These are phyloP conservation scores for Marmota flaviventris DNA, from an alignment of 2,113 vertebrate species.

Conservation along the genomic window DNA sequence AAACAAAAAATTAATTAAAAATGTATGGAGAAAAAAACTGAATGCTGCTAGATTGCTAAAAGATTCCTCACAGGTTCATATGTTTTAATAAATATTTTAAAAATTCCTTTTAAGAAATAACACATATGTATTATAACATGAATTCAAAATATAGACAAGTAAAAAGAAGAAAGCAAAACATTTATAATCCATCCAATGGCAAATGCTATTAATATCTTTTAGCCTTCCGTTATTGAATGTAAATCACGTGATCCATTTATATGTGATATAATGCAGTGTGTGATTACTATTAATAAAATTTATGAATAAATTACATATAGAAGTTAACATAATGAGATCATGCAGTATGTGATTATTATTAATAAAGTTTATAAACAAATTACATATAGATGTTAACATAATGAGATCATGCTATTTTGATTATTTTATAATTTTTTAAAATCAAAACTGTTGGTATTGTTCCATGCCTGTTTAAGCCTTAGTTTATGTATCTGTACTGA, in stretches of 20 bases:
- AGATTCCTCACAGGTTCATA: not conserved
- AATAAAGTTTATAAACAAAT: not conserved
- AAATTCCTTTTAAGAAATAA: not conserved
- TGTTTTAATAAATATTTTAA: constrained; percentile 48
- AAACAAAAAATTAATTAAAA: no score
- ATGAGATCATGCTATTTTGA: not conserved
- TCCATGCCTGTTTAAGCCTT: not conserved
- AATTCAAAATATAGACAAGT: constrained; percentile 48
- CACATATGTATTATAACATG: constrained; percentile 26
- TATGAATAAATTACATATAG: not conserved
- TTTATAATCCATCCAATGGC: not conserved
- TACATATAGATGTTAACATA: not conserved
- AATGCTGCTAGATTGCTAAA: not conserved
- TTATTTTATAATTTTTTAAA: constrained; percentile 1
- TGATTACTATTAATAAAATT: constrained; percentile 16
- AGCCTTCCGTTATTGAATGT: not conserved
- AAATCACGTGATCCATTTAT: not conserved
- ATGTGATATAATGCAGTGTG: not conserved
- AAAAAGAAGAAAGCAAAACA: constrained; percentile 10
- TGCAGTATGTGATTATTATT: not conserved
- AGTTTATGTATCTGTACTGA: constrained; percentile 14
- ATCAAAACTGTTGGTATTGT: not conserved
- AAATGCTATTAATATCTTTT: not conserved
- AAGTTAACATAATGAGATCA: not conserved
- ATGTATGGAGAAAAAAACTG: not conserved